These are phyloP conservation scores for Muricea muricata DNA, from an alignment of 92 coral and sea anemone species.

Conservation along the genomic window DNA sequence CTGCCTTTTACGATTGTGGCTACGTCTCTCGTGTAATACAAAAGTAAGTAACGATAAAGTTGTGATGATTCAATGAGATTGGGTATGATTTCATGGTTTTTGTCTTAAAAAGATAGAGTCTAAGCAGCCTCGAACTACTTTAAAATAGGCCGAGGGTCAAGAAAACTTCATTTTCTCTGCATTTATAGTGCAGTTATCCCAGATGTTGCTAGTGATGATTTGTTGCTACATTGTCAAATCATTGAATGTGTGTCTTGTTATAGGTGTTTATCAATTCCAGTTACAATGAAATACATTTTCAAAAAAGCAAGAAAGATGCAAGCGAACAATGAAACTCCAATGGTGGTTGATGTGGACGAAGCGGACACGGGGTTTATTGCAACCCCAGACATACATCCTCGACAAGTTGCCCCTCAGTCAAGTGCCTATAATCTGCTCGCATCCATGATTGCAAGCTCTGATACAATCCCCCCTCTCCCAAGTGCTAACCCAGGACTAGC, in stretches of 20 bases:
- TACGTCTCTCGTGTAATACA: slow-evolving; percentile 91
- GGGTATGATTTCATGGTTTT: no score
- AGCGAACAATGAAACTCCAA: slow-evolving; percentile 73
- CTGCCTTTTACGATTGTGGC: slow-evolving; percentile 83
- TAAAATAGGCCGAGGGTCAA: no score
- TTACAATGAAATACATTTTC: slow-evolving; percentile 91
- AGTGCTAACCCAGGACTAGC: slow-evolving; percentile 58
- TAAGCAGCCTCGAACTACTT: no score
- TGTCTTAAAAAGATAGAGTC: no score
- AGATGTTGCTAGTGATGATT: no score
- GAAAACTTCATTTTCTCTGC: no score
- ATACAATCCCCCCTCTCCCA: slow-evolving; percentile 68
- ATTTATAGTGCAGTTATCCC: no score
- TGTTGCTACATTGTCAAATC: background rate
- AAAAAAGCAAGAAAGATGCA: slow-evolving; percentile 85
- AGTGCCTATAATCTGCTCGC: slow-evolving; percentile 73
- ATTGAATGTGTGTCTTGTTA: background rate
- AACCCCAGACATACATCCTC: slow-evolving; percentile 35
- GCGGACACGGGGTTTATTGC: slow-evolving; percentile 49
- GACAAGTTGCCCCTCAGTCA: slow-evolving; percentile 65
- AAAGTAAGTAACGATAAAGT: slow-evolving; percentile 58
- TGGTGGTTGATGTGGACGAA: slow-evolving; percentile 42
- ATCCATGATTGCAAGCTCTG: slow-evolving; percentile 81
- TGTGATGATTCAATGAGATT: background rate
- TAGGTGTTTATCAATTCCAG: slow-evolving; percentile 96